A percentile compares a stretch with the other conserved stretches of the same genome.
These are phyloP conservation scores for Argentina silus DNA, from an alignment of 2,797 vertebrate genomes.

Conservation along the genomic window DNA sequence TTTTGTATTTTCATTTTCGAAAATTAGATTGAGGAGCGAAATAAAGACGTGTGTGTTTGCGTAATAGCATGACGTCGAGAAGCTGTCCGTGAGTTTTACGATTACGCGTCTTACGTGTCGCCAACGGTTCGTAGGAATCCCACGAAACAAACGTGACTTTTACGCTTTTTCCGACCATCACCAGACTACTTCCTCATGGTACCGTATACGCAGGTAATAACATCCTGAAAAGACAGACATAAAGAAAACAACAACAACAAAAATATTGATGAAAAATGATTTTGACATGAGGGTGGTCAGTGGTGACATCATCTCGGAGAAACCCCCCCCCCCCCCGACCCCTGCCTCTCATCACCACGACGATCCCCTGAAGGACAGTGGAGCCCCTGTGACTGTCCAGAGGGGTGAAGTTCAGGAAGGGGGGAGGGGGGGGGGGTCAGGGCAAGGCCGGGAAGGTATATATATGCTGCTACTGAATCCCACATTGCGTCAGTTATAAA, in stretches of 20 bases:
- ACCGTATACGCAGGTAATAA: background rate
- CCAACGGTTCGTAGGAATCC: no score
- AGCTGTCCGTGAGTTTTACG: no score
- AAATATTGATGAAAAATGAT: background rate
- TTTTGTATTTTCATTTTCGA: no score
- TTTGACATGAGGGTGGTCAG: background rate
- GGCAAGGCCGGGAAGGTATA: no score
- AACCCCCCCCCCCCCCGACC: background rate
- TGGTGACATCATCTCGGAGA: background rate
- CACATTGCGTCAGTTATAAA: constrained; percentile 8
- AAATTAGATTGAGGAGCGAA: no score
- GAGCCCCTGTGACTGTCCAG: background rate
- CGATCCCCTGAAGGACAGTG: background rate
- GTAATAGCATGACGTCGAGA: no score
- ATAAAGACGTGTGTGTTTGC: no score
- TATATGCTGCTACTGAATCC: background rate
- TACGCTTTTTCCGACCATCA: no score
- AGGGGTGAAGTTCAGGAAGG: background rate
- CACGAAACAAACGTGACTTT: no score
- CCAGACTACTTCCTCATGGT: background rate
- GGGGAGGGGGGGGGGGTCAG: no score
- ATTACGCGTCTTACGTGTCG: no score
- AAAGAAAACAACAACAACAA: background rate
- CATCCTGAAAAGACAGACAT: background rate
- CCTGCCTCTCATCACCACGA: background rate